These are phyloP conservation scores for Pachyramphus minor DNA, from an alignment of 2,113 vertebrate genomes.

Conservation along the genomic window DNA sequence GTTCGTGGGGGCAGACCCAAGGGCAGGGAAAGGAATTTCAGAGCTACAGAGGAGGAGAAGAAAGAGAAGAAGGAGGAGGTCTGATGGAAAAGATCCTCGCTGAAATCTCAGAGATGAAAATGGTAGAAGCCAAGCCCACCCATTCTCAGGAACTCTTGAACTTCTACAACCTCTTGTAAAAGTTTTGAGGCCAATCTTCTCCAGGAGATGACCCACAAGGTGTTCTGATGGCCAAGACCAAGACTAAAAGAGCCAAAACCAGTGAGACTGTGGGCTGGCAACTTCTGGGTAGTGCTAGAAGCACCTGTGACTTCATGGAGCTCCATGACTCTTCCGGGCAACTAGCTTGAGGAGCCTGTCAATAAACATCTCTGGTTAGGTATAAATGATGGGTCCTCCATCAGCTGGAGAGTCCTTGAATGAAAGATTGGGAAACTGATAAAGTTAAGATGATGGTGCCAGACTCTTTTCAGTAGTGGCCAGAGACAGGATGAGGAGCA, in stretches of 20 bases:
- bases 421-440: background rate
- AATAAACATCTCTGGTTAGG: background rate
- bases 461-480: accelerated
- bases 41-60: background rate
- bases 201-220: background rate
- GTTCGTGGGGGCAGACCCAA: no score
- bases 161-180: background rate
- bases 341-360: background rate
- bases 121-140: background rate
- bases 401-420: background rate
- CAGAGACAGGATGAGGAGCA: accelerated
- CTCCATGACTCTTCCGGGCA: background rate
- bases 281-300: background rate
- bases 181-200: background rate
- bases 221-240: no score
- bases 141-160: background rate
- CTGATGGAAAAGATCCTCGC: background rate
- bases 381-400: background rate
- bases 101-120: background rate
- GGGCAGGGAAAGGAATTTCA: background rate
- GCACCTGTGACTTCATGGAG: background rate
- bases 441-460: no score
- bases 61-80: background rate
- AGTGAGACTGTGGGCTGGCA: background rate
- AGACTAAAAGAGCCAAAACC: background rate